Conservation (phyloP, 2,797 vertebrate species). For the Phalanger gymnotis region DNA sequence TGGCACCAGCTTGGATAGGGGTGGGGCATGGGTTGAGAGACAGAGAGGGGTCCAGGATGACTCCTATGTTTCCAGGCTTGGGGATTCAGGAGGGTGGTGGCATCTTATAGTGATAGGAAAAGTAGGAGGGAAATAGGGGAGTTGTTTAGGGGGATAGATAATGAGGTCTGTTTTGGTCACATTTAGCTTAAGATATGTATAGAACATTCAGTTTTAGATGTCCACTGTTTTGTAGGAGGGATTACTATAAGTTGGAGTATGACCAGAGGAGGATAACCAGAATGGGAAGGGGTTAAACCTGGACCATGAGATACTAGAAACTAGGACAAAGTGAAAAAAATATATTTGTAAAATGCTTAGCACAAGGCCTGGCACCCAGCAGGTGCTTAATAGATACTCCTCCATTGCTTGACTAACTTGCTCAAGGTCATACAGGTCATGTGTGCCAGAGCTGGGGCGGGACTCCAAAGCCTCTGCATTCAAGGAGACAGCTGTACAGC, state of each 20-base stretch:
- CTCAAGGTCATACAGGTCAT: not conserved
- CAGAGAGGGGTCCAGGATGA: not conserved
- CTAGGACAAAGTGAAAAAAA: not conserved
- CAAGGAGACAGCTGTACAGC: not conserved
- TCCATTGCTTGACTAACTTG: not conserved
- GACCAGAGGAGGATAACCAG: not conserved
- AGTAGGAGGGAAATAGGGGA: not conserved
- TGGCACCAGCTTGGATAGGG: not conserved
- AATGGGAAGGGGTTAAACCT: not conserved
- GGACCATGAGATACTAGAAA: not conserved
- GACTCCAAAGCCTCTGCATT: not conserved
- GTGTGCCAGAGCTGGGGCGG: not conserved
- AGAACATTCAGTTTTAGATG: not conserved
- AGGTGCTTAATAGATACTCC: not conserved
- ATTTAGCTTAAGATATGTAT: not conserved
- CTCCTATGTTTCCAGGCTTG: not conserved
- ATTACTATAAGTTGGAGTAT: not conserved
- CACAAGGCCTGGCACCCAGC: not conserved
- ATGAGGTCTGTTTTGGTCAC: not conserved
- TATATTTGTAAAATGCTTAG: not conserved
- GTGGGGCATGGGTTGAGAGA: not conserved
- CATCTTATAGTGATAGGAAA: not conserved
- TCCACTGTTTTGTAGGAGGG: not conserved
- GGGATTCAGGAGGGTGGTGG: not conserved
- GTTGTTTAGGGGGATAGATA: not conserved